Base-by-base conservation (phyloP, 2,888 invertebrate species). In the Chorisops tibialis region DNA sequence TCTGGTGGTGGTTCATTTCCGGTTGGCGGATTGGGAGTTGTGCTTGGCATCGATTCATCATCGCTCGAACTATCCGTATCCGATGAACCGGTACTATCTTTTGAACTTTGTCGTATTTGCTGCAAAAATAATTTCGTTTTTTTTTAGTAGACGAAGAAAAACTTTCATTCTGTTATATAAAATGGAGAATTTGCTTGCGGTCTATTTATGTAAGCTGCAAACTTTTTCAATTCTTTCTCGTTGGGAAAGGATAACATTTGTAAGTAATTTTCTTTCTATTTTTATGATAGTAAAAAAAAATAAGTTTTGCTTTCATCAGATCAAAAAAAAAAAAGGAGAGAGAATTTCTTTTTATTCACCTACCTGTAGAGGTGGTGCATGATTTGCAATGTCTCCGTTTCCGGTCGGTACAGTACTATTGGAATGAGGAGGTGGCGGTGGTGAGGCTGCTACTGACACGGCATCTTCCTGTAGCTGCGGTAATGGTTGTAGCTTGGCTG, bases 51-150 rank as follows among this genome's bases (percentile, higher is more conserved):
- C 66, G 79, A 79, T 72, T 89, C 89, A 61, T 89, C 89, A 58
- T 92, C 93, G 66, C 89, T 91, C 4, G 85, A 85, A 48, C 81
- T 81, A 63, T 86, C 87, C 12, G 86, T 85, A 52, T 86, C 86
- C 47, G 87, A 86, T 1, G 87, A 86, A 18, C 82, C 85, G 0
- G 88, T 87, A 51, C 91, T 91, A 64, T 91, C 91, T 74, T 91
- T 91, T 51, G 91, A 93, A 63, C 88, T 86, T 75, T 91, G 88
- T 1, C 88, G 82, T n/a, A 78, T 77, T 71, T 84, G 78, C 84
- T 85, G 69, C 1, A 68, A 64, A 39, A 14, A n/a, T n/a, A n/a
- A n/a, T n/a, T n/a, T n/a, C 9, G 14, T 43, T 43, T 43, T 47
- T 62, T 30, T 43, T 22, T 21, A 43, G 12, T 9, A 49, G 12